phyloP scores from a whole-genome alignment of 2,888 invertebrate species.

The Camponotus fellah region DNA sequence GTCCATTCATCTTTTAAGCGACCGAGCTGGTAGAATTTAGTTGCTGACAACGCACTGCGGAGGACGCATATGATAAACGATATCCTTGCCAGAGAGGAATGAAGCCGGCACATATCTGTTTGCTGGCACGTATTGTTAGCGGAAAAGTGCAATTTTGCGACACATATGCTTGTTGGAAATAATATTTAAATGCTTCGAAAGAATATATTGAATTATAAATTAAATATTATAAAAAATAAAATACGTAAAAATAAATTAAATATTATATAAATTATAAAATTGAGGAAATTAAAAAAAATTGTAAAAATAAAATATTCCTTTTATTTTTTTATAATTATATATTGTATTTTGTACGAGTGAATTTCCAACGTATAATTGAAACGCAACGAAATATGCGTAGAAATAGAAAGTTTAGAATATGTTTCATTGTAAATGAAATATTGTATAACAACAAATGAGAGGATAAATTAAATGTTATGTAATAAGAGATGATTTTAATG shows the following conservation, averaged over 20 bases:
- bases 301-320: background rate
- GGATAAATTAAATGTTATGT: background rate
- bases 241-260: background rate
- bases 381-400: background rate
- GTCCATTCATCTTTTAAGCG: constrained; percentile 31
- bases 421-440: background rate
- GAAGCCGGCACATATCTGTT: background rate
- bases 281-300: background rate
- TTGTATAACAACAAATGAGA: background rate
- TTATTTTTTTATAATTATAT: background rate
- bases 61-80: background rate
- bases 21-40: constrained; percentile 8
- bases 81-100: background rate
- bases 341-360: background rate
- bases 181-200: background rate
- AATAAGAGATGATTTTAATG: background rate
- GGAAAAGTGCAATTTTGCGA: background rate
- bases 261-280: background rate
- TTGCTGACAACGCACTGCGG: background rate
- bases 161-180: background rate
- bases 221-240: background rate
- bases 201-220: background rate
- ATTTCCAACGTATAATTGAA: background rate
- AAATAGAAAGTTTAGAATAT: background rate
- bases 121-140: background rate